Percentiles rank a stretch among this genome's conserved stretches.
These are phyloP conservation scores for Ascidia mentula DNA, from an alignment of 23 tunicate genomes.

Conservation along the genomic window DNA sequence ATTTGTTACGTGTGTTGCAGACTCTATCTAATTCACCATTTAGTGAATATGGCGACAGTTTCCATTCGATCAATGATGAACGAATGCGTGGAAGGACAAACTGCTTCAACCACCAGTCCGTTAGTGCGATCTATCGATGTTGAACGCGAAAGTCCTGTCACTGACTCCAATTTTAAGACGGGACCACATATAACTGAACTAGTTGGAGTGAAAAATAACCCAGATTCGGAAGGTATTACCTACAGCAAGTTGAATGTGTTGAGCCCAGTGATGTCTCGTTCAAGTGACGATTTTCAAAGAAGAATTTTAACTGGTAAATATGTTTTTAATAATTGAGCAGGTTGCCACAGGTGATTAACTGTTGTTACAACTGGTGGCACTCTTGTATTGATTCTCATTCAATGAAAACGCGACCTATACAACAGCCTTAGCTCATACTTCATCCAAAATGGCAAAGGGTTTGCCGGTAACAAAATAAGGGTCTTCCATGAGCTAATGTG, in stretches of 20 bases:
- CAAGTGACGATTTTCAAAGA: background rate
- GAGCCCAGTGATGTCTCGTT: background rate
- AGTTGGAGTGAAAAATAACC: slow-evolving; percentile 10
- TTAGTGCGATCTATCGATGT: background rate
- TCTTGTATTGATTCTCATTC: too few relatives aligned
- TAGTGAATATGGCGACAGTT: slow-evolving; percentile 28
- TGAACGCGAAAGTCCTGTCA: slow-evolving; percentile 11
- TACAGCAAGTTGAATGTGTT: background rate
- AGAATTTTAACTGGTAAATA: background rate
- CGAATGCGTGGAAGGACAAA: slow-evolving; percentile 9
- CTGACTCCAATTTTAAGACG: background rate
- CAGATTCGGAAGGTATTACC: background rate
- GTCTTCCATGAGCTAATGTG: too few relatives aligned
- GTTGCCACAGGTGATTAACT: too few relatives aligned
- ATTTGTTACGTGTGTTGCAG: too few relatives aligned
- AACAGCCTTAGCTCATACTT: too few relatives aligned
- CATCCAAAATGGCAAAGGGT: too few relatives aligned
- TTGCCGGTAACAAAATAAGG: too few relatives aligned
- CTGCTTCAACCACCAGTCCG: background rate
- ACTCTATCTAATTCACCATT: too few relatives aligned
- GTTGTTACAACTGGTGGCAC: too few relatives aligned
- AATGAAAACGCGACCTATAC: too few relatives aligned
- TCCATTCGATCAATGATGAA: slow-evolving; percentile 5
- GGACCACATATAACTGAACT: slow-evolving; percentile 24
- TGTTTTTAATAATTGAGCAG: background rate